A percentile compares a stretch with the other conserved stretches of the same genome.
These are phyloP conservation scores for Amazona vittata DNA, from an alignment of 2,113 vertebrate genomes.

Conservation along the genomic window DNA sequence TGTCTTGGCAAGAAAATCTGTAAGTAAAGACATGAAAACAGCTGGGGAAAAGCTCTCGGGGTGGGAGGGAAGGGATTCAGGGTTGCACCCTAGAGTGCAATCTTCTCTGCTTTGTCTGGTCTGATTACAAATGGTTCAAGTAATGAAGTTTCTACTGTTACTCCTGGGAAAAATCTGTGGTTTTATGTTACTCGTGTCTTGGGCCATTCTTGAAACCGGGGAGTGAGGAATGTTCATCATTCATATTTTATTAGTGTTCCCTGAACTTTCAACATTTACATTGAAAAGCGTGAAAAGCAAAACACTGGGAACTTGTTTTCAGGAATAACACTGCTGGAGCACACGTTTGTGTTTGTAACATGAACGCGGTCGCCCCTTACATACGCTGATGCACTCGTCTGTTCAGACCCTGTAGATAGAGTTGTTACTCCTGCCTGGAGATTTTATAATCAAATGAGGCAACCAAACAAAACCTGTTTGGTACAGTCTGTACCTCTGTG, in stretches of 20 bases:
- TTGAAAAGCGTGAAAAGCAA: not conserved
- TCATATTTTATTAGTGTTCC: slow-evolving; percentile 4
- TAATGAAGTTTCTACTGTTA: not conserved
- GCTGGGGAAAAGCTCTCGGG: not conserved
- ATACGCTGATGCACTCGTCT: not conserved
- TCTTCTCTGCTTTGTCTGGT: slow-evolving; percentile 11
- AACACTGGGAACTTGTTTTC: not conserved
- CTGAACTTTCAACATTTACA: slow-evolving; percentile 14
- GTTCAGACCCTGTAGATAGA: not conserved
- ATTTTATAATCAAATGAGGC: not conserved
- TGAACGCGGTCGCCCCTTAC: not conserved
- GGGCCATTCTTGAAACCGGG: not conserved
- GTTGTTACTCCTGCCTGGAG: not conserved
- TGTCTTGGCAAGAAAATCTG: not conserved
- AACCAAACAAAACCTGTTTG: not conserved
- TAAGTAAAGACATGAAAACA: not conserved
- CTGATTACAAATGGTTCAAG: slow-evolving; percentile 13
- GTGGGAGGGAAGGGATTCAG: not conserved
- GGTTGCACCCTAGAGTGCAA: not conserved
- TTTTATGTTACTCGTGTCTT: not conserved
- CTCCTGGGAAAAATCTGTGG: slow-evolving; percentile 44
- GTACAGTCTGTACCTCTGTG: not conserved
- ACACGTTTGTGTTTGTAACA: not conserved
- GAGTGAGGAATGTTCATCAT: not conserved
- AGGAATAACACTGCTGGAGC: not conserved